Evolutionary conservation across 2,888 invertebrate genomes (phyloP), one percentile per base, ranked within the genome.

Genomic region (Dryobota labecula): DNA sequence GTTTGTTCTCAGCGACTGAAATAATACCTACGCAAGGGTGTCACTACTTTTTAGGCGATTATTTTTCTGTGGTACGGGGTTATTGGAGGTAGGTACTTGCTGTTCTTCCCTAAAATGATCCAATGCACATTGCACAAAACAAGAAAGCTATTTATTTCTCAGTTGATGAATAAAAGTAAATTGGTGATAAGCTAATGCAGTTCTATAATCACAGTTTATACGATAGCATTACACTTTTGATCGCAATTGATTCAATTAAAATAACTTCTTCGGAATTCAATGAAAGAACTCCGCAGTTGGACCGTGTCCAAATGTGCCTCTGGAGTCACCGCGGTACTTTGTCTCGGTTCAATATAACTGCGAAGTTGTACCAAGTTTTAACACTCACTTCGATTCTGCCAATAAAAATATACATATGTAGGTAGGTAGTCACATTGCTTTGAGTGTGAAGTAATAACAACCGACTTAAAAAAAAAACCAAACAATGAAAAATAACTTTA

Each of bases 221-320:
- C 30, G 24, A 30, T 30, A 7, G 49, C 47, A 27, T 63, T 49
- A 15, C 51, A 36, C 5, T 47, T 15, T 3, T 3, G 33, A 49
- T 24, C 38, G 27, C 24, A 36, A 53, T 67, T 53, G 62, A 63
- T 70, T 57, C 15, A 53, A 61, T 75, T 68, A 64, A 61, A 70
- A 43, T 56, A 56, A 79, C 27, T 41, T n/a, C 45, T 56, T 33
- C 13, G 24, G 51, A 45, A 70, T 33, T 61, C 47, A 67, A 69
- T 24, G 38, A 24, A 38, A 64, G 58, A 70, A n/a, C 27, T 33
- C 24, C 41, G 30, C 56, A 43, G 15, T 68, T 80, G 74, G 70
- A 75, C 57, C 51, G 27, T 33, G 24, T 53, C 76, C 75, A 70
- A 75, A 53, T 61, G 75, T 65, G 65, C 27, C 47, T 54, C 64